Conservation (phyloP, 2,888 invertebrate genomes). For the Drosophila tanythrix region DNA sequence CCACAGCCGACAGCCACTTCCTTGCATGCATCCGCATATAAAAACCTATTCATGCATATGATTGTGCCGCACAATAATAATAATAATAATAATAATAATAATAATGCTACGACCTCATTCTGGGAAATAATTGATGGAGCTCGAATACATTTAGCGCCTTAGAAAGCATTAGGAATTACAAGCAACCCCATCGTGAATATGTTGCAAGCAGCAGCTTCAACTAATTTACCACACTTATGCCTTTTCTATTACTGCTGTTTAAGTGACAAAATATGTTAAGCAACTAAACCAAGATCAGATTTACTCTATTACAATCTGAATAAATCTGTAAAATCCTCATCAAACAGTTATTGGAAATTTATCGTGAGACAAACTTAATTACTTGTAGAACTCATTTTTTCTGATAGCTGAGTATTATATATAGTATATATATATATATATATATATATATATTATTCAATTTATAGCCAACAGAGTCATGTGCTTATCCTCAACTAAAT, state of each 20-base stretch:
- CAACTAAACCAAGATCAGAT: not conserved
- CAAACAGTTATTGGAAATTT: not conserved
- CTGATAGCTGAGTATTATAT: not conserved
- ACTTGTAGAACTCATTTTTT: not conserved
- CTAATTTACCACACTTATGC: not conserved
- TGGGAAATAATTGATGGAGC: conserved; percentile 7
- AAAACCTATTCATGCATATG: conserved; percentile 31
- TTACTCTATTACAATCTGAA: not conserved
- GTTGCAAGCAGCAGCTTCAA: not conserved
- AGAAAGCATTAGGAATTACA: not conserved
- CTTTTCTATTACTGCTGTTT: not conserved
- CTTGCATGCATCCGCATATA: conserved; percentile 31
- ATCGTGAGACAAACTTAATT: not conserved
- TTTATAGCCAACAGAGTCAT: not conserved
- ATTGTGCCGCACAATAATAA: conserved; percentile 37
- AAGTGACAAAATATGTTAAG: not conserved
- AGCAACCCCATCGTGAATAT: not conserved
- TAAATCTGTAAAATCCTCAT: too few species aligned
- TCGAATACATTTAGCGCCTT: conserved; percentile 1
- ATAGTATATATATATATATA: too few species aligned
- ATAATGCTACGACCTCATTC: conserved; percentile 35
- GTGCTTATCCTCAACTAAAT: not conserved
- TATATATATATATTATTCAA: not conserved
- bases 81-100: conserved; percentile 50
- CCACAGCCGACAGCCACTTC: conserved; percentile 49